Percentiles rank a stretch among this genome's conserved stretches.
These are phyloP conservation scores for Lamellibrachia satsuma DNA, from an alignment of 2,888 invertebrate species.

Conservation along the genomic window DNA sequence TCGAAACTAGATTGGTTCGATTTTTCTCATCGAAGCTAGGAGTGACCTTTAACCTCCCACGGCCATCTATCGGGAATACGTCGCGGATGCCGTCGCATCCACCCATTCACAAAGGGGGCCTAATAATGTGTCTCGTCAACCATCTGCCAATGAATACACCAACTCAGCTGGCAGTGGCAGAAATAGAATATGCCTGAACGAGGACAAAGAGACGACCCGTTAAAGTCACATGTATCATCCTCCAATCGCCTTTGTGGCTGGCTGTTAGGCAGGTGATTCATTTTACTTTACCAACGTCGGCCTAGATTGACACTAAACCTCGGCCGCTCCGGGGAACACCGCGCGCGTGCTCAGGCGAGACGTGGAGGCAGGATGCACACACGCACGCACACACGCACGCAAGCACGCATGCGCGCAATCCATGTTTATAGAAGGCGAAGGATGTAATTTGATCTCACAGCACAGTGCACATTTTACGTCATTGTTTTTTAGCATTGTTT, in stretches of 20 bases:
- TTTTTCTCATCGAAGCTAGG: too few species aligned
- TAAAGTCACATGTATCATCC: background rate
- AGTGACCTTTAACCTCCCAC: background rate
- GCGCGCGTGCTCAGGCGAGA: background rate
- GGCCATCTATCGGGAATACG: background rate
- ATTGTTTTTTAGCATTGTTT: background rate
- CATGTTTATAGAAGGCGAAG: too few species aligned
- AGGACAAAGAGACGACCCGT: background rate
- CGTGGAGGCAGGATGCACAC: background rate
- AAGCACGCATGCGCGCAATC: background rate
- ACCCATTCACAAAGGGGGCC: background rate
- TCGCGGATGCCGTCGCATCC: background rate
- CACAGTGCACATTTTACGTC: too few species aligned
- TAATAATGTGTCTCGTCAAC: background rate
- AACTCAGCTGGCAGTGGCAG: background rate
- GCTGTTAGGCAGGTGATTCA: background rate
- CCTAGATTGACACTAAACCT: background rate
- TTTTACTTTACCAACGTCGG: background rate
- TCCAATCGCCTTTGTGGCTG: background rate
- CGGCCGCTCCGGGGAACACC: background rate
- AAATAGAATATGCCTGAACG: background rate
- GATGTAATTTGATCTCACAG: too few species aligned
- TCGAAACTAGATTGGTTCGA: too few species aligned
- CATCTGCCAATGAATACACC: background rate
- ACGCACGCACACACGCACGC: background rate